These are phyloP conservation scores for Gnathonemus echidnorhynchus DNA, from an alignment of 2,113 vertebrate species.

Conservation along the genomic window DNA sequence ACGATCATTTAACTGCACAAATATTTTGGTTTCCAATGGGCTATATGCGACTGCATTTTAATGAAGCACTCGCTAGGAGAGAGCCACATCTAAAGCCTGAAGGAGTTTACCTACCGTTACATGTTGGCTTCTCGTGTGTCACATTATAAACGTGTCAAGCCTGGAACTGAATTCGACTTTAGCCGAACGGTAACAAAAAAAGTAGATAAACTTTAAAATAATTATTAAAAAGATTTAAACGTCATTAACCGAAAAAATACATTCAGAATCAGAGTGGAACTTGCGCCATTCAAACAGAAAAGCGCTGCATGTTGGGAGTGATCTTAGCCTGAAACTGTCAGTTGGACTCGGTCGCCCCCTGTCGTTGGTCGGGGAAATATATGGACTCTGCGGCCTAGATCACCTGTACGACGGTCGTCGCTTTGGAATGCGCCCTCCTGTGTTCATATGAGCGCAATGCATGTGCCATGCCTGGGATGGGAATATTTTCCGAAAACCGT, in stretches of 20 bases:
- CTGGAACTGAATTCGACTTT: neutral
- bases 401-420: neutral
- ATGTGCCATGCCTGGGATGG: neutral
- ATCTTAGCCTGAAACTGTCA: slow-evolving; percentile 13
- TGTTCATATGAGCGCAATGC: neutral
- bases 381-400: neutral
- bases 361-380: neutral
- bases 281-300: slow-evolving; percentile 56
- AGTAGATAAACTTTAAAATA: neutral
- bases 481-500: neutral
- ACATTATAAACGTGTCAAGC: neutral
- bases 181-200: neutral
- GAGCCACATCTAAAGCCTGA: neutral
- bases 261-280: neutral
- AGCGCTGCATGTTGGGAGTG: slow-evolving; percentile 50
- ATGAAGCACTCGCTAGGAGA: neutral
- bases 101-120: slow-evolving; percentile 20
- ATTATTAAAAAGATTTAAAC: neutral
- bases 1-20: neutral
- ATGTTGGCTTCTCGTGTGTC: slow-evolving; percentile 2
- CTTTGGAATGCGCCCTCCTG: neutral
- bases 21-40: neutral
- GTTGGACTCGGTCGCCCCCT: slow-evolving; percentile 20
- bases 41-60: neutral
- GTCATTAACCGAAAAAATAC: neutral